Base-by-base conservation (phyloP, 2,888 invertebrate species). In the Andrena camellia region DNA sequence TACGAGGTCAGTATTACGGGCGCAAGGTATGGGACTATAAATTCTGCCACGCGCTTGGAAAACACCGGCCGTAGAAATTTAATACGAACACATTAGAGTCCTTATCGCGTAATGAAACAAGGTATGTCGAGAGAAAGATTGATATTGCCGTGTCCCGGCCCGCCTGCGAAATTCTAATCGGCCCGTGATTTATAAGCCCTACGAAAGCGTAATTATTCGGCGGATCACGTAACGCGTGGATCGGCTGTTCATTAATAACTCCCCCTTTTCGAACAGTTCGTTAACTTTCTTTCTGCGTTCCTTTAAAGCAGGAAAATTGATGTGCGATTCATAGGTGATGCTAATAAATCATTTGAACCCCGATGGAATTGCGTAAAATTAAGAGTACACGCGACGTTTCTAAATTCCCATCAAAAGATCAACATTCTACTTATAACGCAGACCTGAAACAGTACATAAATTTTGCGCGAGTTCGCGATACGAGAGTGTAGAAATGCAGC, bases 61-160 rank as follows among this genome's bases (percentile, higher is more conserved):
- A 81, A 70, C 69, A 57, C 54, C 33, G 57, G 48, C n/a, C 54
- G 26, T 23, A 59, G 81, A 74, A 81, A 82, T 62, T 50, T 82
- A 75, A 75, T 81, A 68, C 57, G 67, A 59, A 42, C 31, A 42
- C 74, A 75, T 82, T 71, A 52, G 48, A 67, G 62, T 62, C 35
- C 57, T 81, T 81, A 82, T 81, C 75, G 64, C n/a, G 62, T 68
- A 82, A 60, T 66, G 54, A 82, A 83, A 66, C 69, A 78, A 78
- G 59, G 35, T 20, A 68, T 31, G 23, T 33, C 29, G 31, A 42
- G 66, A 17, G 48, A 68, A 59, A 75, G 70, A 74, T 82, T 71
- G 54, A 62, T 81, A 71, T 57, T 50, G 23, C 31, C 20, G 26
- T 42, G 10, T 33, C 35, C 10, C 31, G 42, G 42, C 26, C 60